Evolutionary conservation across 2,888 invertebrate species (phyloP).

Genomic region (Chrysopilus asiliformis): DNA sequence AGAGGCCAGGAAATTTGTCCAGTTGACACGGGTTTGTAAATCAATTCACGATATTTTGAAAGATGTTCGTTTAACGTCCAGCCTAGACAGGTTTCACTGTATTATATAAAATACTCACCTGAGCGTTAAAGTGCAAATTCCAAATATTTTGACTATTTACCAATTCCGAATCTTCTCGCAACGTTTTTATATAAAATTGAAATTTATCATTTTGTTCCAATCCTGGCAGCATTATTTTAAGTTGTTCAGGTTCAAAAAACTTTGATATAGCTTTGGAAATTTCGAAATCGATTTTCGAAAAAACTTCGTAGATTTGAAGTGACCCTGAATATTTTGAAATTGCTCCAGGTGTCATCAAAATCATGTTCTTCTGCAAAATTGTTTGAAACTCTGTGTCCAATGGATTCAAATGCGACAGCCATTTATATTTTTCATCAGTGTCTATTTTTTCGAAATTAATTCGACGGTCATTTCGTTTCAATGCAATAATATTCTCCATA

Average conservation of each 20-base stretch:
- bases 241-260: constrained; percentile 7
- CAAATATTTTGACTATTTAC: no score
- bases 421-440: constrained; percentile 6
- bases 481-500: constrained; percentile 6
- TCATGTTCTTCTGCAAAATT: constrained; percentile 1
- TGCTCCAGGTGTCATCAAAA: constrained; percentile 7
- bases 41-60: no score
- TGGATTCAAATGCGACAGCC: constrained; percentile 9
- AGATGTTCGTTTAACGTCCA: no score
- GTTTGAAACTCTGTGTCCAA: constrained; percentile 5
- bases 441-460: constrained; percentile 10
- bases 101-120: no score
- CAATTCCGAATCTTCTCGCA: constrained; percentile 8
- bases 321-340: constrained; percentile 8
- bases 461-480: constrained; percentile 7
- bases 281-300: constrained; percentile 8
- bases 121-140: no score
- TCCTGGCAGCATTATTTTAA: constrained; percentile 3
- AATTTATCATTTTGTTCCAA: constrained; percentile 9
- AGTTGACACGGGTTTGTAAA: no score
- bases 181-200: constrained; percentile 7
- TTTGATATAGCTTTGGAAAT: constrained; percentile 7
- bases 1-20: no score
- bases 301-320: constrained; percentile 5
- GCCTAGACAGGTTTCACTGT: no score